Base-by-base conservation (phyloP, 2,888 invertebrate genomes). In the Ennomos fuscantarius region DNA sequence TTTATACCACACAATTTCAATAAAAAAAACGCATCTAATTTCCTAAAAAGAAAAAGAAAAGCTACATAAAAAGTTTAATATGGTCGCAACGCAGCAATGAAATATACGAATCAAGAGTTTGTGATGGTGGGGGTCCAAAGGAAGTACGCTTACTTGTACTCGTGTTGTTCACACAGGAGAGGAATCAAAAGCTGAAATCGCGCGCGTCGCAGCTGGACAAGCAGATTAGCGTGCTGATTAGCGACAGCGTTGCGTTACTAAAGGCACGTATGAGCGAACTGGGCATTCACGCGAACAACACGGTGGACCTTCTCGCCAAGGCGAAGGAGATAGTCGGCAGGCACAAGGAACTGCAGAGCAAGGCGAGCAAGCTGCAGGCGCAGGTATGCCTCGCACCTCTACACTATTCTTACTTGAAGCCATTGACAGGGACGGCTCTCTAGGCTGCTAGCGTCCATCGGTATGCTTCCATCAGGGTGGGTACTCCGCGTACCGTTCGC, bases 261-360 rank as follows among this genome's bases (percentile, higher is more conserved):
- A 97, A 98, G 84, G 95, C 96, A 42, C 94, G 98, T 63, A 97
- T 99, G 95, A 96, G 95, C 72, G 98, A 99, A 89, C 93, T 99
- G 69, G 97, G 97, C 62, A 97, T 98, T 62, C 96, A 96, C 85
- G 97, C 97, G 12, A 95, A 94, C 53, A 96, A 96, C 60, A 97
- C 97, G 0, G 96, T 96, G 53, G 97, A 97, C 85, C 91, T 97
- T 55, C 92, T 97, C 55, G 95, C 96, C 6, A 96, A 97, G 86
- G 97, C 97, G 50, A 97, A 97, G 81, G 97, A 98, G 89, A 99
- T 99, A 72, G 98, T 99, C 33, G 95, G 97, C 54, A 93, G 97
- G 32, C 98, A 99, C 83, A 98, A 98, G 83, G 98, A 98, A 79
- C 89, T 98, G 56, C 98, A 98, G 86, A 95, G 96, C 61, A 96